These are phyloP conservation scores for Lasioglossum figueresi DNA, from an alignment of 2,888 invertebrate genomes.

Conservation along the genomic window DNA sequence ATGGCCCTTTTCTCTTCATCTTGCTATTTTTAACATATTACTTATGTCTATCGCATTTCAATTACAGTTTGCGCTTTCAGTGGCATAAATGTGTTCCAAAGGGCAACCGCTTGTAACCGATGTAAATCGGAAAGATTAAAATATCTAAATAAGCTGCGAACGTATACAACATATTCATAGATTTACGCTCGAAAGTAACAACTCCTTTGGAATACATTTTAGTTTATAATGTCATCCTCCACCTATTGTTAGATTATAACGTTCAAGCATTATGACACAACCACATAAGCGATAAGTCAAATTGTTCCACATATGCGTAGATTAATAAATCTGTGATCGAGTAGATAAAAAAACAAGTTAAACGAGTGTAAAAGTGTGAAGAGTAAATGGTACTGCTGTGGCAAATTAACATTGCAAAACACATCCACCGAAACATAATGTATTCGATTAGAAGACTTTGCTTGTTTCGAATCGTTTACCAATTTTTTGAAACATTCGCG, in stretches of 20 bases:
- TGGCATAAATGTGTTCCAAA: slow-evolving; percentile 64
- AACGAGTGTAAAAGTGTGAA: slow-evolving; percentile 57
- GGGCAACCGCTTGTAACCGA: slow-evolving; percentile 20
- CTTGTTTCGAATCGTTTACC: not conserved
- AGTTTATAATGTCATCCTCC: slow-evolving; percentile 71
- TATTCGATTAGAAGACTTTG: not conserved
- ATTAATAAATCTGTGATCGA: slow-evolving; percentile 59
- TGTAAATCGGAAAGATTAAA: not conserved
- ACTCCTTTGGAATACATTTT: slow-evolving; percentile 64
- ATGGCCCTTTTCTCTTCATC: slow-evolving; percentile 61
- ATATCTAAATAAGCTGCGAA: not conserved
- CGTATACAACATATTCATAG: not conserved
- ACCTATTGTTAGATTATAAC: slow-evolving; percentile 77
- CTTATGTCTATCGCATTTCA: slow-evolving; percentile 50
- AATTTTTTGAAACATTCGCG: not conserved
- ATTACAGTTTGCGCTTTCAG: slow-evolving; percentile 62
- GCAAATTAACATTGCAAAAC: slow-evolving; percentile 56
- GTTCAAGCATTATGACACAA: slow-evolving; percentile 77
- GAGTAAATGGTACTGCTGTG: slow-evolving; percentile 50
- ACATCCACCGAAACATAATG: slow-evolving; percentile 61
- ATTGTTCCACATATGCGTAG: slow-evolving; percentile 57
- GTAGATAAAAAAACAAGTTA: slow-evolving; percentile 63
- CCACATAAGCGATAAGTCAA: slow-evolving; percentile 72
- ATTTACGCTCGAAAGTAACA: not conserved
- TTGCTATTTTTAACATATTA: slow-evolving; percentile 54